Conservation (phyloP, 2,797 vertebrate genomes). For the Rachycentron canadum region DNA sequence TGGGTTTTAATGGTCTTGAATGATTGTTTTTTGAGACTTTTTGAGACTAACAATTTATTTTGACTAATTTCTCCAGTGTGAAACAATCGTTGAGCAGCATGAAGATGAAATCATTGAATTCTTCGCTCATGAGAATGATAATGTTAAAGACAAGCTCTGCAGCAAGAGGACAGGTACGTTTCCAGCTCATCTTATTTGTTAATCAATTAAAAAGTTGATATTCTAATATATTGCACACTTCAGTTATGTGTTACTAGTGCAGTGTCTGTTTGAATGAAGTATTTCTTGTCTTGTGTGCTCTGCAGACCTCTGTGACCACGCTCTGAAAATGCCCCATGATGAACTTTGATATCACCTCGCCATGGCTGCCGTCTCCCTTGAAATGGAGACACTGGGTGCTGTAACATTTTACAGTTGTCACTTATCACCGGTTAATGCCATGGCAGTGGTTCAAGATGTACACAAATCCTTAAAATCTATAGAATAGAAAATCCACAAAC, state of each 20-base stretch:
- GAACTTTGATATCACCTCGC: conserved; percentile 89
- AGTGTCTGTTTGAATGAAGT: background rate
- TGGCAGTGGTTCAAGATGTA: conserved; percentile 31
- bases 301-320: conserved; percentile 95
- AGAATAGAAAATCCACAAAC: conserved; percentile 1
- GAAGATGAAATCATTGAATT: conserved; percentile 98
- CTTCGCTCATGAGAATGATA: conserved; percentile 92
- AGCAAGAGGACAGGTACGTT: conserved; percentile 93
- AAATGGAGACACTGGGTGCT: conserved; percentile 50
- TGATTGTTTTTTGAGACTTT: background rate
- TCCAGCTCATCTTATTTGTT: background rate
- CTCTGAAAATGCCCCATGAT: conserved; percentile 91
- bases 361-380: conserved; percentile 18
- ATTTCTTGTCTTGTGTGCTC: conserved; percentile 12
- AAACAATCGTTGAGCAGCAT: conserved; percentile 94
- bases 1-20: background rate
- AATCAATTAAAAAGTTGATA: background rate
- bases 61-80: conserved; percentile 86
- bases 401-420: conserved; percentile 41
- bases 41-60: background rate
- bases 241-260: background rate
- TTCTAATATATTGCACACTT: background rate
- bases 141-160: conserved; percentile 96
- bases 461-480: conserved; percentile 30
- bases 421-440: conserved; percentile 22